Conservation (phyloP, 2,113 vertebrate genomes). For the Butorides virescens region DNA sequence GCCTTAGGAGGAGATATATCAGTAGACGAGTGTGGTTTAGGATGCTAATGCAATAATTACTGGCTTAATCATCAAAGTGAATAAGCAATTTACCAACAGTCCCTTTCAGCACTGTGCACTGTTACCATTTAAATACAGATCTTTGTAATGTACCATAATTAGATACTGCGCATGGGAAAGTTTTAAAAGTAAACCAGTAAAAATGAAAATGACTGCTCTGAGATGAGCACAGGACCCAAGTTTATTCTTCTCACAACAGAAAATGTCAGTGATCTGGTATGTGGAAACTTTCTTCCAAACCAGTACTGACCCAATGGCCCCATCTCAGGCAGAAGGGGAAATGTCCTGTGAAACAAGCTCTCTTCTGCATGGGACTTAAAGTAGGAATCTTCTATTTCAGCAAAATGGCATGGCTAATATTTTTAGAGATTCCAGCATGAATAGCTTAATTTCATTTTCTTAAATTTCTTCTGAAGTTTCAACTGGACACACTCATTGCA, state of each 20-base stretch:
- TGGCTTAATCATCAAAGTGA: constrained; percentile 49
- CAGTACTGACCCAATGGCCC: background rate
- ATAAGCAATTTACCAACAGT: constrained; percentile 25
- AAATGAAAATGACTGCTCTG: constrained; percentile 54
- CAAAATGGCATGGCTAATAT: background rate
- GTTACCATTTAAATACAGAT: constrained; percentile 13
- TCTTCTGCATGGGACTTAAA: background rate
- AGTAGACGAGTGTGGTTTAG: background rate
- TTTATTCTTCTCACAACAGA: constrained; percentile 4
- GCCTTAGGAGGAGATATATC: constrained; percentile 1
- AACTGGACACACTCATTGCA: background rate
- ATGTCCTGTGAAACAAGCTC: background rate
- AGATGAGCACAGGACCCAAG: background rate
- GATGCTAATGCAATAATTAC: constrained; percentile 60
- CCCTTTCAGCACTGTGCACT: background rate
- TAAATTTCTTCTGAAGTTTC: background rate
- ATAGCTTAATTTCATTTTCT: background rate
- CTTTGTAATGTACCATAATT: constrained; percentile 46
- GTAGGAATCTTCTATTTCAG: background rate
- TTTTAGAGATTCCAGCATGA: background rate
- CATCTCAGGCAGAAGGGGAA: background rate
- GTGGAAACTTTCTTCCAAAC: constrained; percentile 30
- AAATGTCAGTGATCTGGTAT: background rate
- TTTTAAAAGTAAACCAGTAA: constrained; percentile 51
- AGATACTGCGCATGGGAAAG: constrained; percentile 35